Percentiles rank a stretch among this genome's conserved stretches.
phyloP scores from a whole-genome alignment of 2,797 vertebrate genomes.

The Carapus acus region DNA sequence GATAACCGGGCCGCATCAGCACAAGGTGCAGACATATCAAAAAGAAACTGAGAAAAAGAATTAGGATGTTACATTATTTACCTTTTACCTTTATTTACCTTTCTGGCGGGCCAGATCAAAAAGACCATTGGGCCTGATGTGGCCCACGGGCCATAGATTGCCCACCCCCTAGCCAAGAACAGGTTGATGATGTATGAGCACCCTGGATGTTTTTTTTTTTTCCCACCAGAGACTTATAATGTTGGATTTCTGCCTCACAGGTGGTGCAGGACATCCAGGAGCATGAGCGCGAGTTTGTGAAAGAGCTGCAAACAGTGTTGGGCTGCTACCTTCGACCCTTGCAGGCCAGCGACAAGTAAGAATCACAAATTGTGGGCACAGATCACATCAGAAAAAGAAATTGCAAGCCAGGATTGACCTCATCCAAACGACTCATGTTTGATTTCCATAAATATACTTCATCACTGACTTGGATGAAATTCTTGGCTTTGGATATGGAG shows the following conservation, averaged over 20 bases:
- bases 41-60: no score
- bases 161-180: no score
- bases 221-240: no score
- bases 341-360: conserved; percentile 94
- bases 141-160: no score
- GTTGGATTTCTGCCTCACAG: conserved; percentile 66
- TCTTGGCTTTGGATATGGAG: not conserved
- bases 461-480: not conserved
- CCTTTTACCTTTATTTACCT: no score
- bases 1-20: no score
- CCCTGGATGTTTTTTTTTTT: not conserved
- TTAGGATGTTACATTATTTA: no score
- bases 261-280: conserved; percentile 97
- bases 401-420: no score
- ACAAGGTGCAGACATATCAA: no score
- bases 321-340: conserved; percentile 87
- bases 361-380: not conserved
- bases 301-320: conserved; percentile 88
- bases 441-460: not conserved
- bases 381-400: not conserved
- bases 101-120: no score
- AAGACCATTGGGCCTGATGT: no score
- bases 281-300: conserved; percentile 91
- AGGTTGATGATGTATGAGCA: not conserved
- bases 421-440: not conserved